Percentiles rank a stretch among this genome's conserved stretches.
Evolutionary conservation across 2,113 vertebrate species (phyloP).

Genomic region (Poeciliopsis retropinna): DNA sequence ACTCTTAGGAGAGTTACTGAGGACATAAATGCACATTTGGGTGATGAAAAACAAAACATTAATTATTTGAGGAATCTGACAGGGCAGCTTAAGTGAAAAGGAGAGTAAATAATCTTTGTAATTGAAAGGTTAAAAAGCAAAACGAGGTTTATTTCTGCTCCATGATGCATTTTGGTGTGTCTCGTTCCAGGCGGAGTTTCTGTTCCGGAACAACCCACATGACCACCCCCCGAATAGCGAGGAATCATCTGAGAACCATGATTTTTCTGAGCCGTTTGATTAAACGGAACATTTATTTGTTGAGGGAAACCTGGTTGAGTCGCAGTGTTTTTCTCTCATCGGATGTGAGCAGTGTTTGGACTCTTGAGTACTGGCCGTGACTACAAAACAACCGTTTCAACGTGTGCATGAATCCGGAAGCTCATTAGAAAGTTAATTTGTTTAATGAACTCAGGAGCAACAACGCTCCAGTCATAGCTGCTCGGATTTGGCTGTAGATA

Average conservation of each 20-base stretch:
- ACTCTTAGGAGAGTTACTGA: too few relatives aligned
- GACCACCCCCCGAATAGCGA: slow-evolving; percentile 9
- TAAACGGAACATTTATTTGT: not conserved
- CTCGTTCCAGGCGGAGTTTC: slow-evolving; percentile 74
- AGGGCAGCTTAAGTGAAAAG: too few relatives aligned
- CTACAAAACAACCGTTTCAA: slow-evolving; percentile 63
- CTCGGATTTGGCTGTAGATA: slow-evolving; percentile 67
- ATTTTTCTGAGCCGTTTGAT: not conserved
- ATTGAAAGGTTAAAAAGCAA: too few relatives aligned
- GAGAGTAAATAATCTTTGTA: too few relatives aligned
- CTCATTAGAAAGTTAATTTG: slow-evolving; percentile 76
- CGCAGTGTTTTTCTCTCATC: slow-evolving; percentile 34
- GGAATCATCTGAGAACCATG: not conserved
- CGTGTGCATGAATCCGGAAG: slow-evolving; percentile 54
- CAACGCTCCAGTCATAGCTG: slow-evolving; percentile 64
- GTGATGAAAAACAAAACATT: not conserved
- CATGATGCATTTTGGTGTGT: slow-evolving; percentile 7
- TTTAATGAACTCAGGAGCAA: slow-evolving; percentile 69
- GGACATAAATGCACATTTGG: too few relatives aligned
- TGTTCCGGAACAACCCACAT: slow-evolving; percentile 70
- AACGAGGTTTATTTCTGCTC: not conserved
- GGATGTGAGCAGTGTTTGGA: slow-evolving; percentile 49
- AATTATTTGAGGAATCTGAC: too few relatives aligned
- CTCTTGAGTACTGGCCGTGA: slow-evolving; percentile 54
- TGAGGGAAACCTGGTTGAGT: not conserved